Evolutionary conservation across 2,113 vertebrate genomes (phyloP).

Genomic region (Etheostoma cragini): DNA sequence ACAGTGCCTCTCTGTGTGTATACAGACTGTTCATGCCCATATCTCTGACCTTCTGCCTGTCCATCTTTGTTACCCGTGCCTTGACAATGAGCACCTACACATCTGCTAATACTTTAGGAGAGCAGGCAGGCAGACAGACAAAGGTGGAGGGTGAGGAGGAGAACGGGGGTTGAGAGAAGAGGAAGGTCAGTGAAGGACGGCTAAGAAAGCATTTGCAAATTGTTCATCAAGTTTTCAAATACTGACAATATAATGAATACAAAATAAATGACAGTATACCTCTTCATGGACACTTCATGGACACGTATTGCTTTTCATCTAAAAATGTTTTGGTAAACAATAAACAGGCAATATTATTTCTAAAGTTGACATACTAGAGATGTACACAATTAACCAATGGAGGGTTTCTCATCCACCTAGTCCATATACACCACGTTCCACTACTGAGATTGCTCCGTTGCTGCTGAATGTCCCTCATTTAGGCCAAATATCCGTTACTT

Average conservation of each 20-base stretch:
- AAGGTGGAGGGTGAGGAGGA: constrained; percentile 63
- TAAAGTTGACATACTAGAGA: background rate
- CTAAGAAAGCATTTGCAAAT: background rate
- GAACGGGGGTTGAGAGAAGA: background rate
- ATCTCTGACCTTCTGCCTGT: constrained; percentile 56
- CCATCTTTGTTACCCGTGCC: constrained; percentile 54
- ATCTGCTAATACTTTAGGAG: constrained; percentile 89
- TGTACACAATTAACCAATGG: background rate
- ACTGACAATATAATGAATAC: background rate
- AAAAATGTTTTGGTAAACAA: background rate
- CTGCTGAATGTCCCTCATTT: too few relatives aligned
- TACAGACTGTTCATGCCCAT: background rate
- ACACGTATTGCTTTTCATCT: background rate
- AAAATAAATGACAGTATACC: background rate
- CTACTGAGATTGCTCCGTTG: too few relatives aligned
- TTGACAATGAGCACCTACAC: constrained; percentile 75
- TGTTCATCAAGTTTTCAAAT: background rate
- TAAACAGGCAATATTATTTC: background rate
- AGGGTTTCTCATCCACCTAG: too few relatives aligned
- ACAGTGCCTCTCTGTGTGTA: background rate
- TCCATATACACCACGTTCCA: too few relatives aligned
- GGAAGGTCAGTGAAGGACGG: background rate
- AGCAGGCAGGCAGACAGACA: constrained; percentile 78
- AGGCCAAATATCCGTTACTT: too few relatives aligned
- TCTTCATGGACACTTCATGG: background rate